Evolutionary conservation across 2,113 vertebrate genomes (phyloP), one percentile per base, ranked within the genome.

Genomic region (Scortum barcoo): DNA sequence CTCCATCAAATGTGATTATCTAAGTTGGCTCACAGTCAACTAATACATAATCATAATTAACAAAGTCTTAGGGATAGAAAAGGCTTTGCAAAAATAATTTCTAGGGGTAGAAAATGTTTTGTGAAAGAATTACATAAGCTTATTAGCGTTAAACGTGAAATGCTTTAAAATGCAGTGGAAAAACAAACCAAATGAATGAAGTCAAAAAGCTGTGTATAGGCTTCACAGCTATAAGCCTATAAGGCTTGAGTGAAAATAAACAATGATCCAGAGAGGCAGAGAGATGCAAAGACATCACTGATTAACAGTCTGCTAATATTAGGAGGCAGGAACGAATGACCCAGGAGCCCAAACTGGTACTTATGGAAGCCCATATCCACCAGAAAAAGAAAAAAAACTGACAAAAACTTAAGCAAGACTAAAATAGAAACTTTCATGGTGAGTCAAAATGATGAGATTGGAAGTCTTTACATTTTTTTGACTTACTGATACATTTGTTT

Each of bases 11-110:
- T 68, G 44, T 22, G 5, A 67, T 60, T 74, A 46, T 42, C 17
- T 76, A 54, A 80, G 13, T 2, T 73, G 56, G 42, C 12, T 74
- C 40, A 42, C 60, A 62, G 38, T 76, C n/a, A 76, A 67, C 26
- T 4, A 46, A 70, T 72, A 33, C 7, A 38, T 42, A 19, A 7
- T 65, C 30, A 42, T 76, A 53, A 72, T 44, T 53, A 58, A 53
- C 1, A 51, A 51, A 36, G 7, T 69, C 11, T 13, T n/a, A 44
- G 68, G 62, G 62, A 74, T 38, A 70, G 7, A 70, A 62, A 33
- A 30, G 2, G 13, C 42, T 36, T 38, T 0, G 16, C 0, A 4
- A n/a, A 54, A 74, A 61, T 7, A 53, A 73, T 12, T 16, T 22
- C n/a, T n/a, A 44, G 68, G 62, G 62, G 70, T 38, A 70, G 7